These are phyloP conservation scores for Heteractis magnifica DNA, from an alignment of 92 coral and sea anemone genomes.

Conservation along the genomic window DNA sequence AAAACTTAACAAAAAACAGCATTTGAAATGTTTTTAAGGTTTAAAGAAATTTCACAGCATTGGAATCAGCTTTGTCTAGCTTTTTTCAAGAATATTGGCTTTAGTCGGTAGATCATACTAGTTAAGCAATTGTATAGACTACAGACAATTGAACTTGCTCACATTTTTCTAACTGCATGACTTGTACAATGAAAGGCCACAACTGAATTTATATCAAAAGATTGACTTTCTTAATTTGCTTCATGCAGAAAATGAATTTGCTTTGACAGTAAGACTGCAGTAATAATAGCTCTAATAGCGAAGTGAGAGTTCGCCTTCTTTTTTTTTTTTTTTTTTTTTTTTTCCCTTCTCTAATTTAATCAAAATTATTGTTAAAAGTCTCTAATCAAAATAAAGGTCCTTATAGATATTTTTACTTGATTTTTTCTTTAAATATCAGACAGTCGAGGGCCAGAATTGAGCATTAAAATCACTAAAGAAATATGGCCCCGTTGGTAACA, in stretches of 20 bases:
- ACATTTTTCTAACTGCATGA: not conserved
- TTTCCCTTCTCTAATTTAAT: constrained; percentile 5
- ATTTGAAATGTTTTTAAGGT: no score
- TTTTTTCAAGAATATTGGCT: no score
- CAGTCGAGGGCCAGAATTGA: not conserved
- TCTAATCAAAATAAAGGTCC: not conserved
- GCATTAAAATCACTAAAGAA: not conserved
- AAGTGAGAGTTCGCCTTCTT: not conserved
- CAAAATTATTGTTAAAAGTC: not conserved
- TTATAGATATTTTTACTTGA: not conserved
- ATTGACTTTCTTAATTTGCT: not conserved
- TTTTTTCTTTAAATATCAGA: not conserved
- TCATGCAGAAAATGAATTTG: not conserved
- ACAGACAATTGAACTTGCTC: no score
- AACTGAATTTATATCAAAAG: not conserved
- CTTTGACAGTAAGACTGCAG: not conserved
- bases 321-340: no score
- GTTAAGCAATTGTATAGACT: no score
- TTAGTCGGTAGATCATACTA: no score
- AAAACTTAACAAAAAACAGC: no score
- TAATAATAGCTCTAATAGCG: not conserved
- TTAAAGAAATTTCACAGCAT: no score
- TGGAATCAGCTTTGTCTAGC: no score
- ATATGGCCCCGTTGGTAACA: constrained; percentile 44
- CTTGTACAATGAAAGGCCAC: not conserved